Evolutionary conservation across 2,888 invertebrate species (phyloP), one percentile per base, ranked within the genome.

Genomic region (Cactoblastis cactorum): DNA sequence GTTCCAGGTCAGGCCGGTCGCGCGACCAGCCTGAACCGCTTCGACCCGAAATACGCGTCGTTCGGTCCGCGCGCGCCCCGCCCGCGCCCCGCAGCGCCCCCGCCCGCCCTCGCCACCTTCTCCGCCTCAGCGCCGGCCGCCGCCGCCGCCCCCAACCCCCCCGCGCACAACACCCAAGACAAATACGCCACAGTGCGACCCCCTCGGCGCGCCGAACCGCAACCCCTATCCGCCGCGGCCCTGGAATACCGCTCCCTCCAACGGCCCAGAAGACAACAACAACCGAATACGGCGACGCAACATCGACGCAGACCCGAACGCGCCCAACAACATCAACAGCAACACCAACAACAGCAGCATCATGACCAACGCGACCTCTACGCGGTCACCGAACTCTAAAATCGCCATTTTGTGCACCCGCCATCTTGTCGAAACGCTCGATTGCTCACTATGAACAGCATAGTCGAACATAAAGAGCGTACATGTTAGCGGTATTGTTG

Each of bases 351-450:
- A 54, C 58, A 56, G 53, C 59, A 67, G 52, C 66, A 63, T 15
- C 78, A 81, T 59, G 90, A 86, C 64, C 83, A 87, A 55, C 85
- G 90, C 50, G 92, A 93, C 74, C 75, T 95, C 59, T 95, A 95
- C 74, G 57, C 63, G 12, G 63, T 63, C 50, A 63, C 63, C 5
- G 65, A 66, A 45, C 57, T 65, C 8, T 62, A 56, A 55, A 6
- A 17, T 35, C 37, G 37, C 37, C 45, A 37, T 43, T 41, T 45
- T 11, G 34, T 32, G 33, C 34, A 19, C 19, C 11, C 34, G 33
- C 22, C 47, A 37, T 24, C 14, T 34, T 47, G 47, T 35, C 6
- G 28, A 28, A 47, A 37, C 62, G 57, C 59, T 68, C 61, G 43
- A 57, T 51, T 54, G 53, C 53, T 58, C 53, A 54, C 64, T 67